phyloP scores from a whole-genome alignment of 2,888 invertebrate genomes.

The Xanthostigma xanthostigma region DNA sequence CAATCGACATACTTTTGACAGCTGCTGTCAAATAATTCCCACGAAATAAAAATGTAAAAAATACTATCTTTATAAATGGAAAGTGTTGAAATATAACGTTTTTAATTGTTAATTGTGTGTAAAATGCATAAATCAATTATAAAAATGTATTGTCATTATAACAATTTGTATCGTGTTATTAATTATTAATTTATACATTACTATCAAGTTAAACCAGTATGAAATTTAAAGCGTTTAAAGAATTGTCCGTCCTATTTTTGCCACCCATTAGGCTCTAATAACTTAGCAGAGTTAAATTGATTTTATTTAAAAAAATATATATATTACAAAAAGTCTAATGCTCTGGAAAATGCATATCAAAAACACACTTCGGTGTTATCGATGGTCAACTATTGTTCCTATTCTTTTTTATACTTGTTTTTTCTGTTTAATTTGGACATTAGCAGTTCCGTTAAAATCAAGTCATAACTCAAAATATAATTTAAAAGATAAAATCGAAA shows the following conservation, averaged over 20 bases:
- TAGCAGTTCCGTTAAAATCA: conserved; percentile 30
- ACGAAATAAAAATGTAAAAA: neutral
- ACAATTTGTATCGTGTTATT: neutral
- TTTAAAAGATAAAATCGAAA: conserved; percentile 4
- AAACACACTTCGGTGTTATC: conserved; percentile 17
- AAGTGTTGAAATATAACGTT: neutral
- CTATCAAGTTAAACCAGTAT: no score
- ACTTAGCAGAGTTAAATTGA: no score
- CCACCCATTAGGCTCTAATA: no score
- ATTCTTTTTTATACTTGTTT: conserved; percentile 37
- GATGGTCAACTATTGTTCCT: conserved; percentile 39
- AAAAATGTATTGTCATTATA: neutral
- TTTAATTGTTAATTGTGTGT: neutral
- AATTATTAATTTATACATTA: no score
- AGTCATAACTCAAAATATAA: conserved; percentile 17
- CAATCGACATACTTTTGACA: neutral
- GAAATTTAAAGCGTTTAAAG: no score
- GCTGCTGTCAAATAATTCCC: neutral
- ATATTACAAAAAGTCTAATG: neutral
- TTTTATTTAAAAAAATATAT: neutral
- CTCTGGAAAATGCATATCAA: neutral
- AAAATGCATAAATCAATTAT: neutral
- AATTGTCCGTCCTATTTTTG: no score
- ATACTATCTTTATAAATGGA: neutral
- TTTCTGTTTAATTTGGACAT: conserved; percentile 34